Base-by-base conservation (phyloP, 2,888 invertebrate genomes). In the Notodonta ziczac region DNA sequence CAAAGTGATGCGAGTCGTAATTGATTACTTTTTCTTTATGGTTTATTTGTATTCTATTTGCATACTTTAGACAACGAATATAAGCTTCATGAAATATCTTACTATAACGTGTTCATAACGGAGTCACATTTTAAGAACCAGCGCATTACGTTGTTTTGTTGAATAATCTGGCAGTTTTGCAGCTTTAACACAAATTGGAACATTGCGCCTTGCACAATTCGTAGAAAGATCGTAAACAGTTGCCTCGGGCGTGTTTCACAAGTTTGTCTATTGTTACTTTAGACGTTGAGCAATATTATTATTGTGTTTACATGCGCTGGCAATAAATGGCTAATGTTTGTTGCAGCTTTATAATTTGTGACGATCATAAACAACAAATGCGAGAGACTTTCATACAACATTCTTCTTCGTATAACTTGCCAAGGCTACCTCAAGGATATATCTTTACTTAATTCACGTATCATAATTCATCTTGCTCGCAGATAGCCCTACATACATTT, bases 11-110 rank as follows among this genome's bases (percentile, higher is more conserved):
- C 53, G 53, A 59, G 65, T 61, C 60, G 65, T 64, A 64, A 68
- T 67, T 10, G 61, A 73, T 70, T 50, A 63, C 59, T 57, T 58
- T 70, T 69, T 67, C 65, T 60, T 62, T 57, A 53, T 50, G 6
- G 5, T 46, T 13, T 13, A 4, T 42, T 35, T 35, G 35, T 35
- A 3, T 35, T 35, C 35, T 6, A 35, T 35, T 35, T 35, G 35
- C 35, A 35, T 35, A 35, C 7, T 3, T 24, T 7, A 35, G 35
- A 35, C 35, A 35, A 35, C 7, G 35, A 35, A 35, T 0, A 35
- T 42, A 10, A 42, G 9, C 9, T 42, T 42, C 1, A 42, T 42
- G 42, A 42, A 42, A 42, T 9, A 7, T 9, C 9, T 10, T 42
- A 9, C 42, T 35, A 35, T 35, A 6, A 35, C 35, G 35, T 5